These are phyloP conservation scores for Drosophila mayri DNA, from an alignment of 1,140 invertebrate species.

Conservation along the genomic window DNA sequence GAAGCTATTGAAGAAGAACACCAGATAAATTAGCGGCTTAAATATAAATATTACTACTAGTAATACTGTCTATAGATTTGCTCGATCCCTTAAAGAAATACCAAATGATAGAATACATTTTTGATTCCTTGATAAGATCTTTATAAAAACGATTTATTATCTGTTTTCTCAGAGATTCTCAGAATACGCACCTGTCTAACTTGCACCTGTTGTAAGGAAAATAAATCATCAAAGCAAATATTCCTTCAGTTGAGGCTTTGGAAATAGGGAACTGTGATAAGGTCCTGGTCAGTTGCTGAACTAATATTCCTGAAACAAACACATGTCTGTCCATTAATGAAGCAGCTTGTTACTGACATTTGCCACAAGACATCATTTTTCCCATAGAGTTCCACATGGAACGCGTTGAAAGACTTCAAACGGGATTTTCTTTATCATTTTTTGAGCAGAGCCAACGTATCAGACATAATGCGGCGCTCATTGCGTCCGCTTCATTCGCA, in stretches of 20 bases:
- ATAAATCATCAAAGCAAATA: not conserved
- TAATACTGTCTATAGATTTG: too few relatives aligned
- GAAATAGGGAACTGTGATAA: not conserved
- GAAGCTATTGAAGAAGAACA: too few relatives aligned
- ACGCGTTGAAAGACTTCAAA: conserved; percentile 5
- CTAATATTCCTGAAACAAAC: not conserved
- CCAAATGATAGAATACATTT: not conserved
- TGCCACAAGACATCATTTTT: not conserved
- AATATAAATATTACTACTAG: too few relatives aligned
- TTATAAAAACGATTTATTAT: not conserved
- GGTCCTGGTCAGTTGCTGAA: not conserved
- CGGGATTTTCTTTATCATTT: conserved; percentile 10
- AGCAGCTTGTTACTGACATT: not conserved
- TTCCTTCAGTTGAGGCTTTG: not conserved
- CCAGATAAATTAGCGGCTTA: too few relatives aligned
- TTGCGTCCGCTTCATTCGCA: conserved; percentile 37
- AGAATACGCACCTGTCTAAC: not conserved
- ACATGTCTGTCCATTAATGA: not conserved
- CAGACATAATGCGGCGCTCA: conserved; percentile 32
- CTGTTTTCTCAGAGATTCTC: too few relatives aligned
- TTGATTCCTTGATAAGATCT: not conserved
- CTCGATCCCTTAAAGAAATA: too few relatives aligned
- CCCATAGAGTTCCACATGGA: not conserved
- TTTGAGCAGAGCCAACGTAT: conserved; percentile 8
- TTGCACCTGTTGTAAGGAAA: not conserved